Conservation (phyloP, 1,140 invertebrate genomes). For the Drosophila parvula region DNA sequence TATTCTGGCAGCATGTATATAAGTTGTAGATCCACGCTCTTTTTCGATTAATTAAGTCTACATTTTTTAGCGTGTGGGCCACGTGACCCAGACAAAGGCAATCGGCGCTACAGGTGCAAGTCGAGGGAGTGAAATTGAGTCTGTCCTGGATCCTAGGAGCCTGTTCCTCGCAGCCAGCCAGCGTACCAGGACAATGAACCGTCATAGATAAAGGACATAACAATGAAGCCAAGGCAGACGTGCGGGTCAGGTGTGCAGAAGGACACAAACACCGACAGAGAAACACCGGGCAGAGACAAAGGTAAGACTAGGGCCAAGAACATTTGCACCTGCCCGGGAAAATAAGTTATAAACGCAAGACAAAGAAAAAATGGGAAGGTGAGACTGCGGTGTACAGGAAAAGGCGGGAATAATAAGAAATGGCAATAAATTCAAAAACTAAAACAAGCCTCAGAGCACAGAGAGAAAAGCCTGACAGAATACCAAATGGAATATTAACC, state of each 20-base stretch:
- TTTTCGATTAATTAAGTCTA: no score
- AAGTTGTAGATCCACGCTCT: no score
- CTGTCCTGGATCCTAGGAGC: conserved; percentile 26
- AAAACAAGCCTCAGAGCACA: conserved; percentile 60
- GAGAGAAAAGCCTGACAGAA: background rate
- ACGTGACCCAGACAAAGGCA: conserved; percentile 65
- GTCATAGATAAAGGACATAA: conserved; percentile 80
- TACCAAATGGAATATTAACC: no score
- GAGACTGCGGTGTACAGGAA: conserved; percentile 23
- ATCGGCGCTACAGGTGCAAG: conserved; percentile 65
- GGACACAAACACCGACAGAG: conserved; percentile 21
- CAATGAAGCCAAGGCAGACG: conserved; percentile 75
- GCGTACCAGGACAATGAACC: conserved; percentile 69
- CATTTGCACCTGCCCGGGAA: conserved; percentile 74
- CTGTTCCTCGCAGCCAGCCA: conserved; percentile 17
- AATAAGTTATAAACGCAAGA: conserved; percentile 80
- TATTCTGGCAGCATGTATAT: no score
- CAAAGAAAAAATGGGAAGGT: conserved; percentile 45
- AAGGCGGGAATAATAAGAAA: conserved; percentile 67
- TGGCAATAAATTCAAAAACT: conserved; percentile 82
- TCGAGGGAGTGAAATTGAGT: conserved; percentile 23
- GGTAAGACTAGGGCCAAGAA: conserved; percentile 45
- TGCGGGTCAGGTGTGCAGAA: conserved; percentile 46
- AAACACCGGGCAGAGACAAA: conserved; percentile 16
- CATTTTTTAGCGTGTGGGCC: conserved; percentile 23